phyloP scores from a whole-genome alignment of 2,113 vertebrate species.

The Caretta caretta region DNA sequence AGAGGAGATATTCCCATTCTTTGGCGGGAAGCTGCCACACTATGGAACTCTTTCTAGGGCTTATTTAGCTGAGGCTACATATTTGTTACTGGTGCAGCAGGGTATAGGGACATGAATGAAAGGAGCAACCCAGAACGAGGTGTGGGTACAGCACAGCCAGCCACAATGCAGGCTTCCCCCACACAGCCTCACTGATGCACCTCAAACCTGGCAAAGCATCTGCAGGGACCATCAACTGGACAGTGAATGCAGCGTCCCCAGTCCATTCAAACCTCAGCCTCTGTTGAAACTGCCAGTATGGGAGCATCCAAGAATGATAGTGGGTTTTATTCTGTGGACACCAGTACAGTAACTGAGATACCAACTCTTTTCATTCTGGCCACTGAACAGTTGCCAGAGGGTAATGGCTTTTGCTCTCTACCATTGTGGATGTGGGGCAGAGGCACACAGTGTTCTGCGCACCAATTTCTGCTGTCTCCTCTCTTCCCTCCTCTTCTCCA shows the following conservation, averaged over 20 bases:
- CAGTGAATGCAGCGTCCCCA: background rate
- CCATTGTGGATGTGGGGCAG: background rate
- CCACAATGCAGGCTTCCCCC: background rate
- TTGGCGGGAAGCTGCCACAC: background rate
- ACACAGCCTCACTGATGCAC: background rate
- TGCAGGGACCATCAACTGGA: background rate
- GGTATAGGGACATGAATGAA: background rate
- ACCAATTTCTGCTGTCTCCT: conserved; percentile 88
- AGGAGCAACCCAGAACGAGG: background rate
- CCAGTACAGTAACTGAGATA: background rate
- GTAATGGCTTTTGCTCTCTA: background rate
- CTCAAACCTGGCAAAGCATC: background rate
- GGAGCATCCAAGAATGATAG: background rate
- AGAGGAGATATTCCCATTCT: background rate
- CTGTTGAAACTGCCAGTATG: rapidly evolving
- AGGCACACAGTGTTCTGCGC: background rate
- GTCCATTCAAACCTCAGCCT: rapidly evolving
- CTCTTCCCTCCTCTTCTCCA: conserved; percentile 84
- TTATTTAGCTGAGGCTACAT: background rate
- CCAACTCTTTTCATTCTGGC: background rate
- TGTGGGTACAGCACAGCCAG: background rate
- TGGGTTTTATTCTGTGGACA: background rate
- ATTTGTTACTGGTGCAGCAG: background rate
- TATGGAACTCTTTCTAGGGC: background rate
- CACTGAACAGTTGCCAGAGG: background rate